Evolutionary conservation across 2,888 invertebrate species (phyloP).

Genomic region (Volucella bombylans): DNA sequence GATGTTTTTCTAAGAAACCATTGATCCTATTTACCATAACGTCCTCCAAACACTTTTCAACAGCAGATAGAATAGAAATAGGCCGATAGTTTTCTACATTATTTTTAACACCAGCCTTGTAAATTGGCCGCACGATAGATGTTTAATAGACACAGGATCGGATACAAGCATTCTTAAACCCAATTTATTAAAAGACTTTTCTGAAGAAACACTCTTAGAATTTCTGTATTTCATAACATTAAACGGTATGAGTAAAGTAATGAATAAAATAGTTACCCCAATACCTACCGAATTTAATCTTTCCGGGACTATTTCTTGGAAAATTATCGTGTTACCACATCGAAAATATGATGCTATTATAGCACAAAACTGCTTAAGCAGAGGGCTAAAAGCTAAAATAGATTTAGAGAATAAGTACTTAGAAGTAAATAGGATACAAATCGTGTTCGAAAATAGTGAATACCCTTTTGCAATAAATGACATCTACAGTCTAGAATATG

Average conservation of each 20-base stretch:
- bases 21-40: too few relatives aligned
- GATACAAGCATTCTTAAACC: too few relatives aligned
- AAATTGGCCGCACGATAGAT: too few relatives aligned
- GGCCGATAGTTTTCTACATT: too few relatives aligned
- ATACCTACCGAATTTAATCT: not conserved
- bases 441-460: not conserved
- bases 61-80: too few relatives aligned
- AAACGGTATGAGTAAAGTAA: not conserved
- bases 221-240: not conserved
- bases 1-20: too few relatives aligned
- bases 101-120: too few relatives aligned
- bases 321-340: not conserved
- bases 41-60: too few relatives aligned
- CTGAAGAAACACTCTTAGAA: too few relatives aligned
- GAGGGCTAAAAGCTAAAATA: not conserved
- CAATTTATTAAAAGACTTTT: too few relatives aligned
- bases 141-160: not conserved
- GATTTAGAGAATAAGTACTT: slow-evolving; percentile 5
- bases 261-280: not conserved
- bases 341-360: not conserved
- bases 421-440: not conserved
- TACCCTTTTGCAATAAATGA: not conserved
- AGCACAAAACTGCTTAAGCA: not conserved
- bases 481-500: not conserved
- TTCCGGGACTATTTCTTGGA: not conserved